Percentiles rank a stretch among this genome's conserved stretches.
Conservation (phyloP, 2,797 vertebrate species). For the Molothrus aeneus region DNA sequence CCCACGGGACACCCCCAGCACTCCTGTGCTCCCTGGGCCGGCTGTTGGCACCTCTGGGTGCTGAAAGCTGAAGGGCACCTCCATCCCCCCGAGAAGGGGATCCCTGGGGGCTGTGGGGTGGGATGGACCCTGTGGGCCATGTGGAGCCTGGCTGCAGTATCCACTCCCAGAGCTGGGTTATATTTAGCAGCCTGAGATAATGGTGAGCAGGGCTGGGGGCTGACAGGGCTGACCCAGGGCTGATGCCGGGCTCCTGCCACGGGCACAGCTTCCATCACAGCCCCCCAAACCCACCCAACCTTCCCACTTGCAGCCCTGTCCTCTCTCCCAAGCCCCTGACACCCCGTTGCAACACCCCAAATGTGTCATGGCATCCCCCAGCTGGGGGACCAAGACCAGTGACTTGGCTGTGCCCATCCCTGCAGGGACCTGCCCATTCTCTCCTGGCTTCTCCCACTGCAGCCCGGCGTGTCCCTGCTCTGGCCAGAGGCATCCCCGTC, state of each 20-base stretch:
- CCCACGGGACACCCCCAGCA: background rate
- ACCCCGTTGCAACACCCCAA: no score
- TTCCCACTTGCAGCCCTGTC: rapidly evolving
- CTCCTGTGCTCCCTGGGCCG: rapidly evolving
- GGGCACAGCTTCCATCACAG: background rate
- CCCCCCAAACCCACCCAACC: background rate
- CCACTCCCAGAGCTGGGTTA: background rate
- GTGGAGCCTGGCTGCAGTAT: background rate
- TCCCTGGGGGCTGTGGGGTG: background rate
- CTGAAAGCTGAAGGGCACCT: background rate
- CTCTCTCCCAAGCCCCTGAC: background rate
- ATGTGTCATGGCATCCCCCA: background rate
- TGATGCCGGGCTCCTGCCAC: rapidly evolving
- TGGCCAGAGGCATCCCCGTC: background rate
- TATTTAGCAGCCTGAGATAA: background rate
- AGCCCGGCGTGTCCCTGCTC: rapidly evolving
- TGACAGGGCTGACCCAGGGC: background rate
- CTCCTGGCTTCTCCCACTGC: background rate
- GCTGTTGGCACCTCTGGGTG: background rate
- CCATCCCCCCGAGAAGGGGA: rapidly evolving
- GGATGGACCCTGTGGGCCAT: rapidly evolving
- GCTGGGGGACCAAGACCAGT: rapidly evolving
- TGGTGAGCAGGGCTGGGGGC: background rate
- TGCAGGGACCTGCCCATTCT: background rate
- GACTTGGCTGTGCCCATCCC: background rate